phyloP scores from a whole-genome alignment of 1,140 invertebrate genomes.

The Papilio dardanus region DNA sequence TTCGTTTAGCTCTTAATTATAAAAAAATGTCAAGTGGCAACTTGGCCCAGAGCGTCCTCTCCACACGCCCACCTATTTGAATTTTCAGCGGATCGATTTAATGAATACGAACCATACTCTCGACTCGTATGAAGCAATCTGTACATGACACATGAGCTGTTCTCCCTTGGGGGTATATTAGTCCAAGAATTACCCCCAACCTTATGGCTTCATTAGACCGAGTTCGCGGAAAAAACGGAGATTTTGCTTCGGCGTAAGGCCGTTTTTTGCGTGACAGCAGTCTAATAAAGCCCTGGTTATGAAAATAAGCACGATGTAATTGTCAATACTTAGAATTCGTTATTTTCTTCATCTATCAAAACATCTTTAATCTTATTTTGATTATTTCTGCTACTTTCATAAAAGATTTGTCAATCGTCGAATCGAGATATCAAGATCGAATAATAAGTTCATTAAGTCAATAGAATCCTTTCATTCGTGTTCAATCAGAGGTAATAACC shows the following conservation, averaged over 20 bases:
- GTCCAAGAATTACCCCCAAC: no score
- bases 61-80: background rate
- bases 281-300: no score
- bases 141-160: no score
- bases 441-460: background rate
- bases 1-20: conserved; percentile 7
- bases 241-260: no score
- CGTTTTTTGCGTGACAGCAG: no score
- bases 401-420: background rate
- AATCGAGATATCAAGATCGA: no score
- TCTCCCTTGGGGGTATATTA: no score
- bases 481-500: background rate
- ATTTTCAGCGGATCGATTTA: background rate
- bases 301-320: no score
- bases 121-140: background rate
- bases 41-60: background rate
- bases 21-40: background rate
- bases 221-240: no score
- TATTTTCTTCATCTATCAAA: no score
- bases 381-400: background rate
- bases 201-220: no score
- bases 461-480: background rate
- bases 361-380: background rate
- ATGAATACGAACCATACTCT: background rate
- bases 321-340: no score